Evolutionary conservation across 2,797 vertebrate genomes (phyloP).

Genomic region (Holocentrus rufus): DNA sequence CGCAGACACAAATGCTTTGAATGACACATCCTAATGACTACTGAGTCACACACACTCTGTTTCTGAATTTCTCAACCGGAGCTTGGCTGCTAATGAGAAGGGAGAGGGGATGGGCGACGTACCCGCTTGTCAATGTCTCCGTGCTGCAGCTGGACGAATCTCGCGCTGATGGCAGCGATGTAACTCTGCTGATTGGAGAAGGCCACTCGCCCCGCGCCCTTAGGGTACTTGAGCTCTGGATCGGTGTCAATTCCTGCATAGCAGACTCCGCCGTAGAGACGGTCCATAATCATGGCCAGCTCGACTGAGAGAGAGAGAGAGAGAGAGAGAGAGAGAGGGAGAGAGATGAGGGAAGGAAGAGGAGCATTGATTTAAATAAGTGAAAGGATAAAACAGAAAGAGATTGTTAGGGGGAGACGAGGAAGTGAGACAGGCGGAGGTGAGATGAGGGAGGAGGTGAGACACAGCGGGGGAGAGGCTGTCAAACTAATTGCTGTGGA

Average conservation of each 20-base stretch:
- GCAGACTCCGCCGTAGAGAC: conserved; percentile 97
- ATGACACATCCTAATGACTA: conserved; percentile 7
- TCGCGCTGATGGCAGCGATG: conserved; percentile 97
- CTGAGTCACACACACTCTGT: not conserved
- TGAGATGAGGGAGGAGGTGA: conserved; percentile 2
- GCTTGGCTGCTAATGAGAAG: not conserved
- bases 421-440: not conserved
- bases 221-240: conserved; percentile 97
- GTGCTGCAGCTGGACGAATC: conserved; percentile 98
- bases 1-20: not conserved
- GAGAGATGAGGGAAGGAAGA: not conserved
- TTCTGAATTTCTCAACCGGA: not conserved
- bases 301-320: conserved; percentile 84
- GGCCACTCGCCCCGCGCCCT: conserved; percentile 96
- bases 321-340: conserved; percentile 26
- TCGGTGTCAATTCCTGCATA: conserved; percentile 98
- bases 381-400: not conserved
- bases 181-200: conserved; percentile 99
- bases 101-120: not conserved
- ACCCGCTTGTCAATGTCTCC: conserved; percentile 98
- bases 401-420: not conserved
- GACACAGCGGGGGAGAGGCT: not conserved
- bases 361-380: not conserved
- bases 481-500: conserved; percentile 2
- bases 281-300: conserved; percentile 99